A percentile compares a stretch with the other conserved stretches of the same genome.
phyloP scores from a whole-genome alignment of 2,113 vertebrate genomes.

The Rynchops niger region DNA sequence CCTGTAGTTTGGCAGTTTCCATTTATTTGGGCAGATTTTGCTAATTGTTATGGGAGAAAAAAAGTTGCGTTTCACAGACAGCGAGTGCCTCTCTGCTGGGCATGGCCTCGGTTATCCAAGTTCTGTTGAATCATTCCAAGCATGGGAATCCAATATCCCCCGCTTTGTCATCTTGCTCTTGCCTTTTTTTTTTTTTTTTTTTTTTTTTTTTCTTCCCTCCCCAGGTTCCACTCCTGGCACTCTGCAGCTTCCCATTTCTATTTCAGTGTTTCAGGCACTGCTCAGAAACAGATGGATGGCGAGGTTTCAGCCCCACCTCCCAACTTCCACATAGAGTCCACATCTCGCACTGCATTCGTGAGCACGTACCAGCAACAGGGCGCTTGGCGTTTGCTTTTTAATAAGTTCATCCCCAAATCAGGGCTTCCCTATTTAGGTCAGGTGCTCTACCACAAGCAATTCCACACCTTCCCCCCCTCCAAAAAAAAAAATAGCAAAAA shows the following conservation, averaged over 20 bases:
- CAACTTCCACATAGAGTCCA: conserved; percentile 31
- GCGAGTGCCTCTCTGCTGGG: not conserved
- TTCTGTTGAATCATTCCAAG: conserved; percentile 56
- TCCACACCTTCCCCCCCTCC: not conserved
- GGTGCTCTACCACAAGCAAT: not conserved
- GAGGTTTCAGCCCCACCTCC: conserved; percentile 52
- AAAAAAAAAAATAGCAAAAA: not conserved
- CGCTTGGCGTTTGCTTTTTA: not conserved
- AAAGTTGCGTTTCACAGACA: not conserved
- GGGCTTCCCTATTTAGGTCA: not conserved
- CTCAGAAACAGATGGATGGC: conserved; percentile 72
- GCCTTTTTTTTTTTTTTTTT: not conserved
- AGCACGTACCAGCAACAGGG: not conserved
- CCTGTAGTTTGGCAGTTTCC: not conserved
- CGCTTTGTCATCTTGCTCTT: conserved; percentile 21
- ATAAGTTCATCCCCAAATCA: conserved; percentile 43
- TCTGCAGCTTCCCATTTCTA: conserved; percentile 65
- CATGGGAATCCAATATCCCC: conserved; percentile 52
- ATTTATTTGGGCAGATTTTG: not conserved
- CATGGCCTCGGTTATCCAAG: conserved; percentile 6
- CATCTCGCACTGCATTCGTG: not conserved
- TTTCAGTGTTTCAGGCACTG: conserved; percentile 63
- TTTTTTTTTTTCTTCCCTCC: not conserved
- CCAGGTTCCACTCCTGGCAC: conserved; percentile 60
- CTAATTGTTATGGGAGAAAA: not conserved